These are phyloP conservation scores for Microctonus hyperodae DNA, from an alignment of 2,888 invertebrate species.

Conservation along the genomic window DNA sequence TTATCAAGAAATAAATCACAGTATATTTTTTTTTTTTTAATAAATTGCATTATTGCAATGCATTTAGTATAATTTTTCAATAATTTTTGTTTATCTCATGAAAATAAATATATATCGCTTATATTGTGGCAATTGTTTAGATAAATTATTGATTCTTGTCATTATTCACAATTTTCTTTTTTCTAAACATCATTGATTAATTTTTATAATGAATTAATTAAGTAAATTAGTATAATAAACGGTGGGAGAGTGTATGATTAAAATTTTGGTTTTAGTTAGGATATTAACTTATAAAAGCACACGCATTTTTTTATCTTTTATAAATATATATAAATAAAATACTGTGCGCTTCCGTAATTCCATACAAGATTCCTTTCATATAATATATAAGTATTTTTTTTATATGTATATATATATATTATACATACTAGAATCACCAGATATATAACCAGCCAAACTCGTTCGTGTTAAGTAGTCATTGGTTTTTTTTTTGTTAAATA, in stretches of 20 bases:
- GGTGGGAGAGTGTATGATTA: not conserved
- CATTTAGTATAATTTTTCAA: not conserved
- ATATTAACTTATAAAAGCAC: not conserved
- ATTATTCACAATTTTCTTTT: not conserved
- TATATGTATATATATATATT: not conserved
- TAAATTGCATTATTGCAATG: not conserved
- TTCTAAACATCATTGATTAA: not conserved
- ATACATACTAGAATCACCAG: not conserved
- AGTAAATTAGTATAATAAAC: not conserved
- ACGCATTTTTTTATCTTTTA: not conserved
- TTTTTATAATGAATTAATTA: not conserved
- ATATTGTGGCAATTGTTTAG: too few species aligned
- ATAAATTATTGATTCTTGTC: too few species aligned
- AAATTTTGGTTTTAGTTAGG: not conserved
- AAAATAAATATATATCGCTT: not conserved
- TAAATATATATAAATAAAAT: not conserved
- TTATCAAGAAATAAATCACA: constrained; percentile 4
- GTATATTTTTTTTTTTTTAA: not conserved
- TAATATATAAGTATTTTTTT: not conserved
- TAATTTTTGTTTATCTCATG: not conserved
- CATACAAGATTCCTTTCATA: not conserved
- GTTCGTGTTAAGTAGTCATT: constrained; percentile 9
- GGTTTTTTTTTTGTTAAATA: constrained; percentile 9
- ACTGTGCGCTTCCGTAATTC: constrained; percentile 1
- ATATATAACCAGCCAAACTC: constrained; percentile 7